Conservation (phyloP, 2,888 invertebrate genomes). For the Leucoptera coffeella region DNA sequence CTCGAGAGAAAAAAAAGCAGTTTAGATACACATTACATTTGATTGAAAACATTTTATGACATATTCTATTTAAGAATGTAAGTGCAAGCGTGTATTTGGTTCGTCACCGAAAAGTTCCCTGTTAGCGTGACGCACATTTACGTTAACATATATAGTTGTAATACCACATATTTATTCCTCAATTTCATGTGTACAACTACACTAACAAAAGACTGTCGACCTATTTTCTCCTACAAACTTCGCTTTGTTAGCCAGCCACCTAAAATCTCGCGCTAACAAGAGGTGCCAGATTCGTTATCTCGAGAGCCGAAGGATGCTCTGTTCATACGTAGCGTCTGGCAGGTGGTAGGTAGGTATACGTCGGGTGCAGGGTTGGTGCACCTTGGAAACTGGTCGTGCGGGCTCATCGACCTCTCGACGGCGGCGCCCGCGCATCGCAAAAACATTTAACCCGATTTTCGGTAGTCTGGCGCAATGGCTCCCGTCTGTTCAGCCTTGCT, state of each 20-base stretch:
- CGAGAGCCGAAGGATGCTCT: constrained; percentile 8
- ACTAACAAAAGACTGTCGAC: not conserved
- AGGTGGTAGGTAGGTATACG: constrained; percentile 44
- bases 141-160: not conserved
- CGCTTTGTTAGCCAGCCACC: not conserved
- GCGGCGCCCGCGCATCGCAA: constrained; percentile 28
- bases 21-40: no score
- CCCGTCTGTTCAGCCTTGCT: no score
- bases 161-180: not conserved
- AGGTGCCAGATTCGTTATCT: constrained; percentile 1
- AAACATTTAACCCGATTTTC: constrained; percentile 46
- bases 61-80: no score
- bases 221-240: not conserved
- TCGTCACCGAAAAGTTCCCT: no score
- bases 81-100: no score
- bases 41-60: no score
- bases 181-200: not conserved
- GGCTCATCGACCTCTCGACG: constrained; percentile 40
- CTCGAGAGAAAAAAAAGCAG: no score
- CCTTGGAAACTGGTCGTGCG: constrained; percentile 7
- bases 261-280: not conserved
- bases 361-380: constrained; percentile 12
- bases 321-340: constrained; percentile 41
- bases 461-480: constrained; percentile 34
- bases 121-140: no score